These are phyloP conservation scores for Orgyia antiqua DNA, from an alignment of 2,888 invertebrate species.

Conservation along the genomic window DNA sequence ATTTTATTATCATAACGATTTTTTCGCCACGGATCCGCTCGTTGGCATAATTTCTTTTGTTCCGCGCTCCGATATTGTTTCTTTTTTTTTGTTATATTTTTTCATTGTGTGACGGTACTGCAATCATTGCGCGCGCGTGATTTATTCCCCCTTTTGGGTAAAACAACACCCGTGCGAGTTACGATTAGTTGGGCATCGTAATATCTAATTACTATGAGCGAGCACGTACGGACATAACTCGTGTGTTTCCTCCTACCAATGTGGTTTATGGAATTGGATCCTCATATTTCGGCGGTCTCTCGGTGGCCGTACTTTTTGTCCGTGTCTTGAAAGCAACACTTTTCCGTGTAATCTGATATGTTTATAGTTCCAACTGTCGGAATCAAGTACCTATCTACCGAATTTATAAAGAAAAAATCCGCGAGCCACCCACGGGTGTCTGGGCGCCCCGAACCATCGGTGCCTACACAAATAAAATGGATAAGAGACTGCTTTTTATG, in stretches of 20 bases:
- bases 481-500: conserved; percentile 41
- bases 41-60: conserved; percentile 74
- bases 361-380: conserved; percentile 43
- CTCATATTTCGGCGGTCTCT: conserved; percentile 76
- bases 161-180: conserved; percentile 76
- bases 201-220: conserved; percentile 77
- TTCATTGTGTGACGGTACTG: conserved; percentile 62
- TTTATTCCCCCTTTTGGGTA: conserved; percentile 74
- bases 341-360: conserved; percentile 60
- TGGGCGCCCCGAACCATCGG: conserved; percentile 10
- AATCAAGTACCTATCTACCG: conserved; percentile 30
- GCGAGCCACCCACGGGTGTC: conserved; percentile 16
- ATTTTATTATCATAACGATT: conserved; percentile 75
- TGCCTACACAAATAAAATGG: conserved; percentile 42
- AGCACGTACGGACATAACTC: conserved; percentile 75
- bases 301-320: conserved; percentile 62
- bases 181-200: conserved; percentile 71
- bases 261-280: conserved; percentile 76
- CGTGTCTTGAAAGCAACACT: conserved; percentile 53
- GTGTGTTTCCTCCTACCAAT: conserved; percentile 67
- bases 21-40: conserved; percentile 60
- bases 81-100: conserved; percentile 55
- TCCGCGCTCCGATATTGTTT: conserved; percentile 70
- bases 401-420: conserved; percentile 31
- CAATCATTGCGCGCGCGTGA: conserved; percentile 57